Base-by-base conservation (phyloP, 2,888 invertebrate genomes). In the Chrysolina americana region DNA sequence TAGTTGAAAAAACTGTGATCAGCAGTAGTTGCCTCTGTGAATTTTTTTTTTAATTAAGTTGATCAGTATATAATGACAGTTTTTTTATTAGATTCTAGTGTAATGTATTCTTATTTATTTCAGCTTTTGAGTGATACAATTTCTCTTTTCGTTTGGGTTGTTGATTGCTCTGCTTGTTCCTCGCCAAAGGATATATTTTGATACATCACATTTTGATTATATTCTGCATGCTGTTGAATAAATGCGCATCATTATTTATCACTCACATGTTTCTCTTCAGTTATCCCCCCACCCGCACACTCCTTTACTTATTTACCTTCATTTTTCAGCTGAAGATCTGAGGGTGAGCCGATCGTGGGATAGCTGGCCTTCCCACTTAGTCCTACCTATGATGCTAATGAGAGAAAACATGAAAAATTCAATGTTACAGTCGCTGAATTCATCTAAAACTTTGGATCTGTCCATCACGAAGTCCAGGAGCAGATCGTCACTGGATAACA, bases 301-400 rank as follows among this genome's bases (percentile, higher is more conserved):
- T 64, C 48, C 21, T 53, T 53, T 65, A 41, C 50, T 41, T 28
- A 28, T 15, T 17, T 65, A 70, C 50, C 66, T 36, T 71, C 68
- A 50, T 70, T 86, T 90, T 90, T 87, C 89, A 90, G 90, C 90
- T 78, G 90, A 91, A 90, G 94, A 94, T 91, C 91, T 94, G 88
- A 89, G 94, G 87, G 91, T 89, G 91, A 93, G 84, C 90, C 91
- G 88, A 91, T 91, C 87, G 2, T 93, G 93, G 93, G 93, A 92
- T 83, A 92, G 92, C 88, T 93, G 93, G 93, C 93, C 93, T 83
- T 92, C 93, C 81, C 90, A 94, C 82, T 89, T 95, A 87, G 94
- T 94, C 83, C 90, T 93, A 89, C 93, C 93, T 74, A 90, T 93
- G 87, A 91, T 92, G 85, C 89, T 91, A 81, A 88, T 92, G 86